Base-by-base conservation (phyloP, 2,888 invertebrate species). In the Melanophora roralis region DNA sequence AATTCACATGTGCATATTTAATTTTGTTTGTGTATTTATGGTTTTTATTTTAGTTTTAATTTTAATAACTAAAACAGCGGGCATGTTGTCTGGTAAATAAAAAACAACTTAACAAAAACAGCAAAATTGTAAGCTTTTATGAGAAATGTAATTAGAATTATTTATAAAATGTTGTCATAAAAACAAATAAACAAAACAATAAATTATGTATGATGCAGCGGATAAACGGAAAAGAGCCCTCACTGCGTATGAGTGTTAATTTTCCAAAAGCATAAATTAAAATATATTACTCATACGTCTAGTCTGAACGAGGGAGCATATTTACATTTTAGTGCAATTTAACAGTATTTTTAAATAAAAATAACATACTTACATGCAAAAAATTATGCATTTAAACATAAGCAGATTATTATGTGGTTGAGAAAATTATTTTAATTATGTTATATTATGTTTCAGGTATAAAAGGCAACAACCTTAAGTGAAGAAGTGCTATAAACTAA, bases 61-160 rank as follows among this genome's bases (percentile, higher is more conserved):
- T 73, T 62, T 78, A 78, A 74, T 78, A 74, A 74, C 21, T 32
- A 64, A 65, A 78, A 49, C 78, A 74, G 74, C 73, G 64, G 69
- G 73, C 73, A 59, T 74, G 68, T 43, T 69, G 69, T 51, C 60
- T 45, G 8, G 6, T 6, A 11, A 34, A 16, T 21, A n/a, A 2
- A 49, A 64, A 36, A 62, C 36, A 59, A 60, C n/a, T n/a, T n/a
- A 45, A 45, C 14, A 1, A 16, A 59, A 74, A 51, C 16, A 53
- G 11, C 14, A 32, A 64, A 34, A 65, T 49, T 49, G 6, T 65
- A 59, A 69, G 62, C 68, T 69, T 69, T 76, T 64, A 76, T 76
- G 62, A 49, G 55, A 55, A 49, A 57, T 62, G 75, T 69, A 64
- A 76, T 62, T 38, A 76, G 14, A 62, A 62, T 69, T 69, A 64